Conservation (phyloP, 2,113 vertebrate genomes). For the Lasiurus borealis region DNA sequence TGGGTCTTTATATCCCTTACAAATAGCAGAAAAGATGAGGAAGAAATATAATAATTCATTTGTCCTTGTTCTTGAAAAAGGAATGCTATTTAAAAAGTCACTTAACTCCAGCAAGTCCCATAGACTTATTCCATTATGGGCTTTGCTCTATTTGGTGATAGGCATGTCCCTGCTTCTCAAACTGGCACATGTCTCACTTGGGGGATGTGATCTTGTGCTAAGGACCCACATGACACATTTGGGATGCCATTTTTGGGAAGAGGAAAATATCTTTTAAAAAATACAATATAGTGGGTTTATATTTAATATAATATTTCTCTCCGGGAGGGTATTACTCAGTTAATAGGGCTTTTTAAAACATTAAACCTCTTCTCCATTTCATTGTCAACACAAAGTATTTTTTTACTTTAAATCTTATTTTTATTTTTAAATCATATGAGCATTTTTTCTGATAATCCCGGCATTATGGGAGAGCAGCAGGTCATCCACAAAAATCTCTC, state of each 20-base stretch:
- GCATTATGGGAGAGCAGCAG: too few species aligned
- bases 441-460: too few species aligned
- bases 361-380: constrained; percentile 66
- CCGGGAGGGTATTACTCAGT: not conserved
- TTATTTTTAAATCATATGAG: too few species aligned
- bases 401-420: not conserved
- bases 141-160: not conserved
- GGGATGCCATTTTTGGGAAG: not conserved
- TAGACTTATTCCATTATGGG: too few species aligned
- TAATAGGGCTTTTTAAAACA: constrained; percentile 53
- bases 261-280: not conserved
- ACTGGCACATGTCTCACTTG: not conserved
- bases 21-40: not conserved
- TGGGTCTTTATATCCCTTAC: not conserved
- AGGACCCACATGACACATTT: not conserved
- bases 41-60: not conserved
- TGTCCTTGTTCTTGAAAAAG: not conserved
- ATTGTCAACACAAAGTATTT: constrained; percentile 2
- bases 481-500: too few species aligned
- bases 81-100: not conserved
- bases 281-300: constrained; percentile 19
- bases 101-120: not conserved
- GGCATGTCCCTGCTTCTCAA: not conserved
- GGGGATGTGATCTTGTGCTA: not conserved
- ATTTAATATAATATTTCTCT: constrained; percentile 67